These are phyloP conservation scores for Colletes collaris DNA, from an alignment of 2,888 invertebrate species.

Conservation along the genomic window DNA sequence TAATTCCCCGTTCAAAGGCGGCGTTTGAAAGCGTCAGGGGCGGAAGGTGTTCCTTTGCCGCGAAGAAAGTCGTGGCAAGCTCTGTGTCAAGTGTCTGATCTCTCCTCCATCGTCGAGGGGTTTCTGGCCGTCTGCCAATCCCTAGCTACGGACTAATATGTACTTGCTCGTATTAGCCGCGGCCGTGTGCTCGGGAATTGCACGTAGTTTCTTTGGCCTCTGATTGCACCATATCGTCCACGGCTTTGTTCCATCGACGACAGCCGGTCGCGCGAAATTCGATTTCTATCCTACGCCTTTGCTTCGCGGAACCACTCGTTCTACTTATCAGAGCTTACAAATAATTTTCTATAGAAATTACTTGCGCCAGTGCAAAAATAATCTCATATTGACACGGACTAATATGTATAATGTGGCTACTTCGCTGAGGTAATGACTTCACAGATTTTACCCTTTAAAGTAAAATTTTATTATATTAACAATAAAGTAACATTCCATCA, in stretches of 20 bases:
- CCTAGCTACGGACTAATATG: constrained; percentile 37
- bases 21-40: constrained; percentile 27
- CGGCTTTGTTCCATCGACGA: too few relatives aligned
- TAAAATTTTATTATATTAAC: too few relatives aligned
- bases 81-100: constrained; percentile 47
- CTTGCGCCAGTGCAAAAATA: too few relatives aligned
- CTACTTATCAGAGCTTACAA: too few relatives aligned
- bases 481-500: too few relatives aligned
- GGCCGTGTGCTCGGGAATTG: constrained; percentile 11
- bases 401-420: too few relatives aligned
- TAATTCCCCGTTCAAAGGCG: constrained; percentile 16
- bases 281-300: not conserved
- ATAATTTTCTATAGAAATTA: too few relatives aligned
- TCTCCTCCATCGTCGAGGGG: constrained; percentile 35
- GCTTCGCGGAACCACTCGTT: too few relatives aligned
- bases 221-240: constrained; percentile 5
- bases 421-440: too few relatives aligned
- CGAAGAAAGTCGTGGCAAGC: constrained; percentile 28
- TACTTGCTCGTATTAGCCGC: constrained; percentile 23
- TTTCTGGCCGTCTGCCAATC: constrained; percentile 26
- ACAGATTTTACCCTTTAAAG: too few relatives aligned
- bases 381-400: too few relatives aligned
- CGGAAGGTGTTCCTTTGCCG: constrained; percentile 29
- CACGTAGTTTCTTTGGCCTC: constrained; percentile 10
- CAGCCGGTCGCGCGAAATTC: not conserved